A percentile compares a stretch with the other conserved stretches of the same genome.
phyloP scores from a whole-genome alignment of 2,113 vertebrate genomes.

The Coptodon rendalli region DNA sequence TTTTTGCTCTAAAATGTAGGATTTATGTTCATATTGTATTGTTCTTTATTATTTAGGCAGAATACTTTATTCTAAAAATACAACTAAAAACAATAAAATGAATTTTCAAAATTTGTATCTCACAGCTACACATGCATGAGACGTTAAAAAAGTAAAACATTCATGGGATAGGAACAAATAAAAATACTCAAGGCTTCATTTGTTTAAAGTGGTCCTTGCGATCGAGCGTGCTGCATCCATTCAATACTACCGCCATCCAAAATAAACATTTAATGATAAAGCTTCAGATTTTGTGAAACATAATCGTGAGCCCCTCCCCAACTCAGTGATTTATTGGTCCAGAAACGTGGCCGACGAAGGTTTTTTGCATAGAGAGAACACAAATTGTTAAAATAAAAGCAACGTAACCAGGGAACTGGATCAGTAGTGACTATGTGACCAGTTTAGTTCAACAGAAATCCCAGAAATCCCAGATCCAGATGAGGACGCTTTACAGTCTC shows the following conservation, averaged over 20 bases:
- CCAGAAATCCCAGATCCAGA: neutral
- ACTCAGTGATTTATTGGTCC: neutral
- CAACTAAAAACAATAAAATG: neutral
- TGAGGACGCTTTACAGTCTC: neutral
- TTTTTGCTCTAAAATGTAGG: neutral
- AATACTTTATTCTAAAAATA: neutral
- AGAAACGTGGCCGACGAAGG: neutral
- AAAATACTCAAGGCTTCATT: neutral
- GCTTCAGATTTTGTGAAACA: neutral
- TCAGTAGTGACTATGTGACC: neutral
- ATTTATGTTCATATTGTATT: neutral
- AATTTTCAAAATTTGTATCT: fast-evolving
- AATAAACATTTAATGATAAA: neutral
- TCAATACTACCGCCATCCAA: neutral
- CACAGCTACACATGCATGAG: neutral
- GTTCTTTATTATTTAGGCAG: neutral
- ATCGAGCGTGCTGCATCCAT: neutral
- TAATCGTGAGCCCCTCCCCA: neutral
- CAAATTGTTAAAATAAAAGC: neutral
- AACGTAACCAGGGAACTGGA: neutral
- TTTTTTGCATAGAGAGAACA: neutral
- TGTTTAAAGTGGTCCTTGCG: neutral
- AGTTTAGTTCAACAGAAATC: neutral
- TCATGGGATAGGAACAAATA: neutral
- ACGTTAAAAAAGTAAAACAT: neutral